A percentile compares a stretch with the other conserved stretches of the same genome.
Conservation (phyloP, 2,888 invertebrate species). For the Arrhopalites spinosus region DNA sequence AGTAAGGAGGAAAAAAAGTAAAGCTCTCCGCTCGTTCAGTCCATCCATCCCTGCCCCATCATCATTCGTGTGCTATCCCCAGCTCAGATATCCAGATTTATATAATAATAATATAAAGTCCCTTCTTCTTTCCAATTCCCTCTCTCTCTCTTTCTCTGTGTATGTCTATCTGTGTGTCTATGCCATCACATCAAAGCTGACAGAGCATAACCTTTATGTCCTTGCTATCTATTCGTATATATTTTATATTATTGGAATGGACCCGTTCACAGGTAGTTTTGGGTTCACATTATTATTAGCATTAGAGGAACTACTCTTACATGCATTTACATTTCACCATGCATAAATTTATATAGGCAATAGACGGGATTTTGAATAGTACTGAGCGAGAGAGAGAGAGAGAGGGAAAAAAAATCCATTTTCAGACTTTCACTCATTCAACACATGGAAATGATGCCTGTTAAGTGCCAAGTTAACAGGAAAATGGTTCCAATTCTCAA, state of each 20-base stretch:
- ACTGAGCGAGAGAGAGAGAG: no score
- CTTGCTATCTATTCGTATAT: neutral
- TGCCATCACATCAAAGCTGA: conserved; percentile 45
- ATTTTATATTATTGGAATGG: no score
- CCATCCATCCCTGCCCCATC: neutral
- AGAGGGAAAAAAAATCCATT: no score
- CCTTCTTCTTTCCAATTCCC: conserved; percentile 19
- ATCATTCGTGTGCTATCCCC: neutral
- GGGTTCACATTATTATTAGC: no score
- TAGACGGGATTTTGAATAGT: no score
- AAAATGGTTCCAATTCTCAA: no score
- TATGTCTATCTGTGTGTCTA: conserved; percentile 8
- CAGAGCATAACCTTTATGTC: conserved; percentile 41
- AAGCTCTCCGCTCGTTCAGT: conserved; percentile 19
- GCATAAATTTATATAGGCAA: no score
- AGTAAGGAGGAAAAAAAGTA: no score
- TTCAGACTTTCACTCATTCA: no score
- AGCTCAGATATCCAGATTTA: conserved; percentile 1
- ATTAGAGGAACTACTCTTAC: neutral
- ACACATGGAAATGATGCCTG: no score
- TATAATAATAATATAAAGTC: conserved; percentile 26
- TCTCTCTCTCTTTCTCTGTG: conserved; percentile 26
- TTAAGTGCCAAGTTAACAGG: no score
- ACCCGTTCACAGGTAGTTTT: neutral
- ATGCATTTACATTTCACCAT: neutral